Conservation (phyloP, 2,888 invertebrate genomes). For the Caenorhabditis uteleia region DNA sequence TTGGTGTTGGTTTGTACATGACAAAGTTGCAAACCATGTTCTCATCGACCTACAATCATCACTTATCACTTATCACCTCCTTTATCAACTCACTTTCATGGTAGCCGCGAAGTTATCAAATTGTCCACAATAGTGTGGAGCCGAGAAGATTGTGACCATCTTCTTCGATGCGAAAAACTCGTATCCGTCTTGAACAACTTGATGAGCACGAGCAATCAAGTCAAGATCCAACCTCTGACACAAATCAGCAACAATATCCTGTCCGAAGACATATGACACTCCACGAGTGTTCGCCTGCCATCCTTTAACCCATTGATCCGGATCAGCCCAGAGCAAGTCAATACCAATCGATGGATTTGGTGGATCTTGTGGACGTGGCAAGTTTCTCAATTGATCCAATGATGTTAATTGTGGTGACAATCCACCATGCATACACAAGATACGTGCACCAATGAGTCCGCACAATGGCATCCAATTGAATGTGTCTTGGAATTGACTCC, state of each 20-base stretch:
- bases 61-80: no score
- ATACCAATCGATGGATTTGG: slow-evolving; percentile 64
- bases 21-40: no score
- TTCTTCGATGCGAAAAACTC: slow-evolving; percentile 72
- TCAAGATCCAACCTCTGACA: slow-evolving; percentile 73
- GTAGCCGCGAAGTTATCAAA: slow-evolving; percentile 60
- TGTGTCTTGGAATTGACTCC: slow-evolving; percentile 58
- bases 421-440: slow-evolving; percentile 65
- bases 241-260: slow-evolving; percentile 73
- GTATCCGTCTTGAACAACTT: slow-evolving; percentile 75
- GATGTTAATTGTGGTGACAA: slow-evolving; percentile 56
- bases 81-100: no score
- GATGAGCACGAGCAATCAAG: slow-evolving; percentile 71
- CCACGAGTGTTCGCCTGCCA: slow-evolving; percentile 71
- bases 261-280: slow-evolving; percentile 75
- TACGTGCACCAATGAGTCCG: slow-evolving; percentile 59
- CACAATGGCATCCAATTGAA: slow-evolving; percentile 66
- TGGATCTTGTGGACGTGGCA: slow-evolving; percentile 63
- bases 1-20: no score
- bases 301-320: slow-evolving; percentile 57
- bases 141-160: slow-evolving; percentile 61
- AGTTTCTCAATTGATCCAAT: slow-evolving; percentile 57
- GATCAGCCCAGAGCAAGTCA: slow-evolving; percentile 55
- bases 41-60: no score
- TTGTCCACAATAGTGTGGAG: slow-evolving; percentile 65